Base-by-base conservation (phyloP, 2,113 vertebrate species). In the Spheniscus mendiculus region DNA sequence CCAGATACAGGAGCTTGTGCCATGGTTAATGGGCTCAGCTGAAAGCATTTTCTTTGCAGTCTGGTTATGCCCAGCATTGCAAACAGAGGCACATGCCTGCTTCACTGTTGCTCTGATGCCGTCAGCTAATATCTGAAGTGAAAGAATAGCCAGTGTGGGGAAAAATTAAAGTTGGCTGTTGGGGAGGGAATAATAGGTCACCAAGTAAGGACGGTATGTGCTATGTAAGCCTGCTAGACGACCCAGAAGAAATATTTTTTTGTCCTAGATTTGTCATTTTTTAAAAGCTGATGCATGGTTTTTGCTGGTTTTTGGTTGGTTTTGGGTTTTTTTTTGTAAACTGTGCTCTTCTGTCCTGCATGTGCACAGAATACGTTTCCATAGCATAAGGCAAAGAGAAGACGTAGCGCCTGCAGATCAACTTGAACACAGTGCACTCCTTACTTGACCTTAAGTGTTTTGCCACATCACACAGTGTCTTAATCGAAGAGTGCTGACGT, bases 361-460 rank as follows among this genome's bases (percentile, higher is more conserved):
- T 19, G 17, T n/a, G 11, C 22, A 34, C 19, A 61, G 45, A 34
- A 22, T 50, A 10, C 18, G 12, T 53, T 80, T 66, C 26, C 6
- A 2, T 1, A 73, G 56, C 4, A 3, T 8, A 29, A 45, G 18
- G 38, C 27, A 61, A 23, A 70, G 29, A 58, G 49, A 82, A 72
- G 34, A 77, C 2, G 6, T 12, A 62, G 50, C 0, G 0, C 34
- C 26, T 53, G 47, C 82, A 83, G 38, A 30, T 71, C 70, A 38
- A 0, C 20, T 62, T 40, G 38, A 50, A 14, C 26, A 22, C 10
- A 1, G 10, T 3, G 18, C 27, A 21, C 76, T 73, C n/a, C 29
- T 47, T 58, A n/a, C 29, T 63, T 73, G 25, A 72, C 59, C 50
- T 67, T 50, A 36, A 38, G 45, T 11, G 6, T 52, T 83, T 86